Conservation (phyloP, 2,888 invertebrate genomes). For the Luperina nickerlii region DNA sequence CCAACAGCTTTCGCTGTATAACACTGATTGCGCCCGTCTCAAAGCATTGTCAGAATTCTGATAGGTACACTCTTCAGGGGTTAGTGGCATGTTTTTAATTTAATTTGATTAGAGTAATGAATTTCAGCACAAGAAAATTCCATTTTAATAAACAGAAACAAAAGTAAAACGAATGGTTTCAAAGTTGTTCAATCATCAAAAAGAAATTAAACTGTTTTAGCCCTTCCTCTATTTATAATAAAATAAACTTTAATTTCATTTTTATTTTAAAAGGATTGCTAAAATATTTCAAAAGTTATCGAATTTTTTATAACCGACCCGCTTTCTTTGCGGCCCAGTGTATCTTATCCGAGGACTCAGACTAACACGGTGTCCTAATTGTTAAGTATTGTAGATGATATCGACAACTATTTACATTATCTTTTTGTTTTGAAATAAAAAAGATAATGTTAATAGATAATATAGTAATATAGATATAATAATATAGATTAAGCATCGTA, state of each 20-base stretch:
- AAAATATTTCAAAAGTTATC: neutral
- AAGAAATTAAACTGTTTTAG: too few species aligned
- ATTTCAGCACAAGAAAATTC: too few species aligned
- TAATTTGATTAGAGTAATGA: too few species aligned
- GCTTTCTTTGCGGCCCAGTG: neutral
- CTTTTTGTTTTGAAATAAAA: conserved; percentile 39
- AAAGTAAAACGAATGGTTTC: too few species aligned
- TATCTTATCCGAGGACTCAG: conserved; percentile 16
- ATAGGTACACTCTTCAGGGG: too few species aligned
- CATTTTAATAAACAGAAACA: too few species aligned
- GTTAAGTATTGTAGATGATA: conserved; percentile 48
- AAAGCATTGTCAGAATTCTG: too few species aligned
- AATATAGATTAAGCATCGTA: neutral
- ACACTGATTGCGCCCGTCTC: neutral
- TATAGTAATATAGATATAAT: too few species aligned
- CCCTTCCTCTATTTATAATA: too few species aligned
- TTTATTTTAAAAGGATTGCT: neutral
- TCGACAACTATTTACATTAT: conserved; percentile 22
- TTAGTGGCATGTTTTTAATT: neutral
- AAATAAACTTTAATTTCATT: neutral
- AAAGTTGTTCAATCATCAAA: too few species aligned
- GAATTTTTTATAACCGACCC: neutral
- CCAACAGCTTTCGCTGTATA: neutral
- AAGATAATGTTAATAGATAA: neutral
- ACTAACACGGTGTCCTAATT: conserved; percentile 45